Conservation (phyloP, 2,888 invertebrate genomes). For the Apamea epomidion region DNA sequence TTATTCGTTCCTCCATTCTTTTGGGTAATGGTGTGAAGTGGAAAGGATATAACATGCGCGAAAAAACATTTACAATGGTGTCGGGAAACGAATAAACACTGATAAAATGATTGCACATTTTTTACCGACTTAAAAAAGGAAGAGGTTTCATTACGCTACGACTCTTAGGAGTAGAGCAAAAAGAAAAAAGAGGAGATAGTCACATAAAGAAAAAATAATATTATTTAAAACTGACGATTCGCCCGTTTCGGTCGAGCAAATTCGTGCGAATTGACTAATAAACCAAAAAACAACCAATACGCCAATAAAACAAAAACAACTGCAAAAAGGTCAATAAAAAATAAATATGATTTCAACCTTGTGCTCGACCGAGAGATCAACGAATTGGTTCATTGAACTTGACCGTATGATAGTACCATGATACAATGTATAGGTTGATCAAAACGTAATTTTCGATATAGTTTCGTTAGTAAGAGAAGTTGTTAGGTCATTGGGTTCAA, state of each 20-base stretch:
- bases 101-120: no score
- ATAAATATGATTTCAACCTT: neutral
- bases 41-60: neutral
- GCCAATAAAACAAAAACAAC: conserved; percentile 1
- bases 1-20: neutral
- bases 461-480: neutral
- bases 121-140: no score
- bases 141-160: no score
- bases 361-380: neutral
- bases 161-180: no score
- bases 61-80: neutral
- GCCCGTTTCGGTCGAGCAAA: no score
- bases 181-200: no score
- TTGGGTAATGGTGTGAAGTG: conserved; percentile 1
- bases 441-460: neutral
- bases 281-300: neutral
- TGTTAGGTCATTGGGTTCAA: no score
- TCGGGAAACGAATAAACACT: neutral
- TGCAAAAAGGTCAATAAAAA: neutral
- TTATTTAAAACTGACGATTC: no score
- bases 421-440: neutral
- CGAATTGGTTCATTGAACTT: conserved; percentile 38
- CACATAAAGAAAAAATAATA: no score
- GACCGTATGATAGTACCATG: conserved; percentile 7
- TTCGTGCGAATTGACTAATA: no score